Conservation (phyloP, 2,888 invertebrate genomes). For the Torymus aiolomorphi region DNA sequence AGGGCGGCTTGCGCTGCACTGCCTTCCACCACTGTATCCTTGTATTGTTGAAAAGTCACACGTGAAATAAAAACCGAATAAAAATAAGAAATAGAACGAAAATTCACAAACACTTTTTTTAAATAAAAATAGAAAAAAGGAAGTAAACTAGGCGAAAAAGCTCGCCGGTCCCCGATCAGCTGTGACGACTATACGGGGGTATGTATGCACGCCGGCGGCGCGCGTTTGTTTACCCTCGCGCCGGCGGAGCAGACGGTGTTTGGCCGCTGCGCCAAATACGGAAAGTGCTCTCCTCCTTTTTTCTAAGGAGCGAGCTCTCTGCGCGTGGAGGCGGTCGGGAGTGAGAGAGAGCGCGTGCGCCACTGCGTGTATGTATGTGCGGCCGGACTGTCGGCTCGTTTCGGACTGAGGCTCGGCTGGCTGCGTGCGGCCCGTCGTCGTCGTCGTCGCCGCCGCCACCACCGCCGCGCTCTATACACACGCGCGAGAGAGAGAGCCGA, state of each 20-base stretch:
- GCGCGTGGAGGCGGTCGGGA: background rate
- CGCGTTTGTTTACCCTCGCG: conserved; percentile 43
- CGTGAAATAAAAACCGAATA: too few species aligned
- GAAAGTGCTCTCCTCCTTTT: conserved; percentile 47
- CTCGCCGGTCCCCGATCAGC: conserved; percentile 20
- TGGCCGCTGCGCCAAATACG: conserved; percentile 50
- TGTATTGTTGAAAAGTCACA: too few species aligned
- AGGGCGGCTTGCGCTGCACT: too few species aligned
- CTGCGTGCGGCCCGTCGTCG: conserved; percentile 55
- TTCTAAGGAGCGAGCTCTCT: background rate
- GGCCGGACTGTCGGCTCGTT: conserved; percentile 72
- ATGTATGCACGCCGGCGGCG: conserved; percentile 16
- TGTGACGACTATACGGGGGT: conserved; percentile 24
- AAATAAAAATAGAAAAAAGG: background rate
- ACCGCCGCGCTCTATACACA: conserved; percentile 14
- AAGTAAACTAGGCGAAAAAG: background rate
- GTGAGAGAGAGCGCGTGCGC: background rate
- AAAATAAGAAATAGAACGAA: too few species aligned
- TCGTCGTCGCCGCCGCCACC: background rate
- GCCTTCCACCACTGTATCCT: too few species aligned
- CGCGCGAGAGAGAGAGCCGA: conserved; percentile 12
- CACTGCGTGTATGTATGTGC: conserved; percentile 57
- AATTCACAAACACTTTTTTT: too few species aligned
- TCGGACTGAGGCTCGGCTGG: conserved; percentile 66
- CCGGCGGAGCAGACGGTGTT: conserved; percentile 49